Evolutionary conservation across 2,113 vertebrate genomes (phyloP).

Genomic region (Tricholaema leucomelas): DNA sequence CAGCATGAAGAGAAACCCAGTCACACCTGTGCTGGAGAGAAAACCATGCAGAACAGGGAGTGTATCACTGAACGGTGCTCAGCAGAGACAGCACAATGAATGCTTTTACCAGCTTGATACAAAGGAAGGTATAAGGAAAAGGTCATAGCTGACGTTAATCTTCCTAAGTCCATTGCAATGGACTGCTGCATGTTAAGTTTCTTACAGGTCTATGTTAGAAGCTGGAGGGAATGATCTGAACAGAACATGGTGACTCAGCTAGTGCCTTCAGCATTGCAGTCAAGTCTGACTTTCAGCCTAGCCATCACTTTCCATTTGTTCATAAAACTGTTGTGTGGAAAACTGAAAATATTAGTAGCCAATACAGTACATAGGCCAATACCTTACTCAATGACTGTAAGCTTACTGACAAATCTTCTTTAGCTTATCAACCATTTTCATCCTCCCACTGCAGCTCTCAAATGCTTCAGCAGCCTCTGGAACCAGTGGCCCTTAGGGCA

Average conservation of each 20-base stretch:
- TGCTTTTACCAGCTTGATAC: background rate
- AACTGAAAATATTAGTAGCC: background rate
- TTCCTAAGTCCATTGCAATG: background rate
- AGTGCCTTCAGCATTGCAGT: background rate
- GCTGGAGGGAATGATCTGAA: background rate
- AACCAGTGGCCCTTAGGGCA: background rate
- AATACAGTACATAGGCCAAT: background rate
- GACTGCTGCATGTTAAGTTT: background rate
- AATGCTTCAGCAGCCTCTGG: background rate
- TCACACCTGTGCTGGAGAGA: slow-evolving; percentile 79
- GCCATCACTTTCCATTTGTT: background rate
- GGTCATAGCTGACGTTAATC: background rate
- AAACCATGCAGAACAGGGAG: background rate
- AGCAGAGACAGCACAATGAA: background rate
- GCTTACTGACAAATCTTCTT: background rate
- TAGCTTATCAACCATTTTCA: background rate
- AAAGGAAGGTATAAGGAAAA: background rate
- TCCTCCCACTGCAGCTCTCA: background rate
- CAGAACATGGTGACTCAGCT: background rate
- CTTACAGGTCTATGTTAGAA: background rate
- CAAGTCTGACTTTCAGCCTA: background rate
- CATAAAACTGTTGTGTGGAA: background rate
- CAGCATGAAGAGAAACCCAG: slow-evolving; percentile 87
- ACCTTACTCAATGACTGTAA: background rate
- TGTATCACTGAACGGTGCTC: background rate